A percentile compares a stretch with the other conserved stretches of the same genome.
phyloP scores from a whole-genome alignment of 2,888 invertebrate species.

The Drosophila affinis region DNA sequence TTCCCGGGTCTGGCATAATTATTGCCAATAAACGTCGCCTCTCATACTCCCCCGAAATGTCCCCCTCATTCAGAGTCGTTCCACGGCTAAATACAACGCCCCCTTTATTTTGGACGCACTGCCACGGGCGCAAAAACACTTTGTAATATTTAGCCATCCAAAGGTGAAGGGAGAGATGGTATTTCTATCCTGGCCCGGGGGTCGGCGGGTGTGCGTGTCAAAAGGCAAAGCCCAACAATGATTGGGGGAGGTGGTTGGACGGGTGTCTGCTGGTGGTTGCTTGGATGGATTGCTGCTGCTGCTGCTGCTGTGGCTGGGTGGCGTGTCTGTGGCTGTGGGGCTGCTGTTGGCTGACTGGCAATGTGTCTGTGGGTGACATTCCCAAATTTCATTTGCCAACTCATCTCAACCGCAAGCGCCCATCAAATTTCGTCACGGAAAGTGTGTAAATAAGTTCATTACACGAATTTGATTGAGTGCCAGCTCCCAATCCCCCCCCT shows the following conservation, averaged over 20 bases:
- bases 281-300: constrained; percentile 32
- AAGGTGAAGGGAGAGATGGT: constrained; percentile 16
- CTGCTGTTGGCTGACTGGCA: constrained; percentile 49
- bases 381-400: constrained; percentile 82
- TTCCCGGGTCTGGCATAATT: constrained; percentile 65
- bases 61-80: not conserved
- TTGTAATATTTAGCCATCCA: constrained; percentile 69
- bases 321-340: constrained; percentile 22
- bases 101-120: constrained; percentile 48
- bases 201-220: constrained; percentile 30
- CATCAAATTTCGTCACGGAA: constrained; percentile 69
- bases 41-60: constrained; percentile 34
- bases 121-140: constrained; percentile 75
- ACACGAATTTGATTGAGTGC: constrained; percentile 68
- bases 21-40: constrained; percentile 80
- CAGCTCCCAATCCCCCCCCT: not conserved
- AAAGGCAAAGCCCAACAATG: constrained; percentile 53
- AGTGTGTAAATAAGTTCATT: constrained; percentile 77
- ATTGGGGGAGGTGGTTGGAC: constrained; percentile 36
- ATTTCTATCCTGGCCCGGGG: constrained; percentile 26
- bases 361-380: constrained; percentile 84
- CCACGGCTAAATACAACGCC: constrained; percentile 64
- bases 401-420: constrained; percentile 54
- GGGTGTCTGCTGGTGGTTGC: constrained; percentile 30
- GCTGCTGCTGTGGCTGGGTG: constrained; percentile 9